Conservation (phyloP, 2,888 invertebrate species). For the Sepioteuthis lessoniana region DNA sequence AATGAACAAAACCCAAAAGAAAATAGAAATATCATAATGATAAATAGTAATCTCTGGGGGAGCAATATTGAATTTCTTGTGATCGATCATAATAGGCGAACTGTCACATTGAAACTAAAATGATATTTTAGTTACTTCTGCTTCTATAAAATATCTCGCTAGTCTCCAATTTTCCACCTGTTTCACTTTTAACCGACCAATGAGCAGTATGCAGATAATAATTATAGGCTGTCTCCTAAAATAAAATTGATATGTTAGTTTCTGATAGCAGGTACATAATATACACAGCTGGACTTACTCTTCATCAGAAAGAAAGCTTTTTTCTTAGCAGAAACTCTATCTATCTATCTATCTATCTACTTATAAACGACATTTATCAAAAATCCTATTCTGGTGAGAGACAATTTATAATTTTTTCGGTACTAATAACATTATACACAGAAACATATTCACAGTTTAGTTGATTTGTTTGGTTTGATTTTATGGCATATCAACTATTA, state of each 20-base stretch:
- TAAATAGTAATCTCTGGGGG: not conserved
- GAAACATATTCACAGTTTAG: too few species aligned
- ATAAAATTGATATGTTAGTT: slow-evolving; percentile 33
- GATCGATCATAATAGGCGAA: not conserved
- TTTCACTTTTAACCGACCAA: not conserved
- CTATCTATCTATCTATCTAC: not conserved
- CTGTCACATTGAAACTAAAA: not conserved
- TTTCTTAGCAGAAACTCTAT: too few species aligned
- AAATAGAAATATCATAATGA: not conserved
- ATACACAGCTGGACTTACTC: slow-evolving; percentile 23
- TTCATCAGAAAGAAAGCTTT: too few species aligned
- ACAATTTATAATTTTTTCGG: too few species aligned
- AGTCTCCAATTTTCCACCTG: not conserved
- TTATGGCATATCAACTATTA: too few species aligned
- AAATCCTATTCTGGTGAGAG: too few species aligned
- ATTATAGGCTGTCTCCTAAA: not conserved
- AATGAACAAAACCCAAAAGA: not conserved
- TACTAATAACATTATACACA: too few species aligned
- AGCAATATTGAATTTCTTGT: not conserved
- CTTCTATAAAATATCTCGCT: not conserved
- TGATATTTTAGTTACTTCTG: not conserved
- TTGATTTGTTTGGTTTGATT: too few species aligned
- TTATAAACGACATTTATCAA: not conserved
- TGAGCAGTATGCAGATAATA: not conserved
- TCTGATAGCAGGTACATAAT: not conserved